Evolutionary conservation across 2,888 invertebrate species (phyloP), one percentile per base, ranked within the genome.

Genomic region (Carterocephalus palaemon): DNA sequence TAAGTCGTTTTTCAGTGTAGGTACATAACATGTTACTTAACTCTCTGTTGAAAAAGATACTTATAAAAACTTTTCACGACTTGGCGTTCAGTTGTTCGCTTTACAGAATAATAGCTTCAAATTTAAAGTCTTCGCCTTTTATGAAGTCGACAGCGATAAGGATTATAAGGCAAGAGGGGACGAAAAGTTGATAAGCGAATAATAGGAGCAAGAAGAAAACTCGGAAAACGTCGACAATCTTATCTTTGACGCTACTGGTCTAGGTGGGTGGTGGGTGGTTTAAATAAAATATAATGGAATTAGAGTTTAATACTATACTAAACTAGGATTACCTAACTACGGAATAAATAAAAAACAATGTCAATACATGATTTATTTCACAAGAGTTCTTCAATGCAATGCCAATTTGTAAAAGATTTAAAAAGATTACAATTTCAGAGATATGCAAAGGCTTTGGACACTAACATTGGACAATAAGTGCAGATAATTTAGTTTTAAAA

Each of bases 101-200:
- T 64, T 60, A 66, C 66, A 61, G 63, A 72, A 75, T 75, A 75
- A 76, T 73, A 66, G 70, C 69, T 73, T 75, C 65, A 73, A 77
- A 75, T 68, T 75, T 72, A 64, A 76, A 74, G 71, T 68, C 65
- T 64, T 64, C 61, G 57, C 64, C 75, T 76, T 77, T 78, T 77
- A 78, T 76, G 70, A 71, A 76, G 72, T 67, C 71, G 72, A 68
- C 70, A 60, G 62, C 67, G 80, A 82, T 82, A 79, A 80, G 72
- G 73, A 75, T 79, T 77, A 77, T 74, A 71, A 78, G 70, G 70
- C 67, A 68, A 72, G 67, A 67, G 68, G 67, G 70, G 71, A 74
- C 66, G 70, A 72, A 74, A 64, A 65, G 63, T 56, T 72, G 79
- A 82, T 80, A 80, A 81, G 70, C 59, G 64, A 75, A 75, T 79